Base-by-base conservation (phyloP, 2,113 vertebrate species). In the Elaphurus davidianus region DNA sequence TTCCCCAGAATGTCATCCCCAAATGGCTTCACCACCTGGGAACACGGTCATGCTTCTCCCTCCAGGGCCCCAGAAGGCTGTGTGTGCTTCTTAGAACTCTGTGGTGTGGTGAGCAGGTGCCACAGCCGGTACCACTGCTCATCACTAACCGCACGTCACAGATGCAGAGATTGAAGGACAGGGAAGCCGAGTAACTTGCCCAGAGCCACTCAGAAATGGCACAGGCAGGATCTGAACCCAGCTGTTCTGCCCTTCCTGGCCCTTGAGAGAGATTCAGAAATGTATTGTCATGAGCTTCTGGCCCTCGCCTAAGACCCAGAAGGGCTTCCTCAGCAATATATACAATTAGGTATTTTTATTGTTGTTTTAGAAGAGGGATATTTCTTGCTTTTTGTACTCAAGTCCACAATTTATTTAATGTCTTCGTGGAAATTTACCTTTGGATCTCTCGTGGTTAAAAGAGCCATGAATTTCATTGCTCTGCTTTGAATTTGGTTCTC, bases 11-110 rank as follows among this genome's bases (percentile, higher is more conserved):
- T 9, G 28, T 83, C 57, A 43, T 43, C 28, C 43, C 59, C 28
- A 91, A n/a, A 36, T 74, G 33, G 13, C n/a, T 62, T 33, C n/a
- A 10, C 52, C 86, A 0, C 33, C 78, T 21, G 14, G 16, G 23
- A 45, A 4, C n/a, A n/a, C 6, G 6, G 0, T 55, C 4, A 0
- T 47, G 45, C 43, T 67, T 15, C 57, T 59, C 54, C 1, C 4
- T 25, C 3, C 10, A 5, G 59, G 50, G 71, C 23, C 43, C 43
- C 2, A 16, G 7, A 81, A 84, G 90, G 21, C 74, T 83, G 1
- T 1, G 3, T 14, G 28, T 33, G 27, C 50, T n/a, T 47, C 79
- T 25, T 5, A 11, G 9, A 15, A 7, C 17, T 27, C 47, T 90
- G 33, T 36, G 36, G 28, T 33, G 30, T 45, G 25, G 40, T 67